Evolutionary conservation across 2,888 invertebrate genomes (phyloP).

Genomic region (Tenthredo livida): DNA sequence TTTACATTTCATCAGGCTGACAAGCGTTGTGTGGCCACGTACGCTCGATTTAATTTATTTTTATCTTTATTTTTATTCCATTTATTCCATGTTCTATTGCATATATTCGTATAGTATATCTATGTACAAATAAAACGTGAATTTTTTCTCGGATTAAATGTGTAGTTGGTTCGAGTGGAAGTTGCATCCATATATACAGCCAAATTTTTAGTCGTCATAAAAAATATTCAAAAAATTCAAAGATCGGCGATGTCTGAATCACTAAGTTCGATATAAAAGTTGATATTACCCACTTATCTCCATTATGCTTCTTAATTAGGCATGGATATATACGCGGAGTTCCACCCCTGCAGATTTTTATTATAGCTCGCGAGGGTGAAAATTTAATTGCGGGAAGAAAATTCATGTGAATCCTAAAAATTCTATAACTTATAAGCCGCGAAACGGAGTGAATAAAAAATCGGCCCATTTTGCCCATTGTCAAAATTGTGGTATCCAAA

Average conservation of each 20-base stretch:
- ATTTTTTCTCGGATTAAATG: background rate
- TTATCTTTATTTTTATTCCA: background rate
- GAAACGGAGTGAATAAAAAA: background rate
- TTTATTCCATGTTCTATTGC: conserved; percentile 21
- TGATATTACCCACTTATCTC: background rate
- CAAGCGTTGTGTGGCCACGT: conserved; percentile 36
- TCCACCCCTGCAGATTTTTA: background rate
- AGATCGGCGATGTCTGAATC: background rate
- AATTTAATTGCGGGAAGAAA: background rate
- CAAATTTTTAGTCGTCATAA: background rate
- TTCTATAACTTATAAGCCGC: background rate
- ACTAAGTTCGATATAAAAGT: background rate
- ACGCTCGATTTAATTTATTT: conserved; percentile 40
- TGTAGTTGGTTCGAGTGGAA: background rate
- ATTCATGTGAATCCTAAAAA: background rate
- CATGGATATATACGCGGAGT: background rate
- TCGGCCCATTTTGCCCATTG: too few relatives aligned
- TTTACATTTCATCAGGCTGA: conserved; percentile 50
- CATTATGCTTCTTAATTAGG: background rate
- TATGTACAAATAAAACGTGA: background rate
- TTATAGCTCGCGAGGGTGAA: background rate
- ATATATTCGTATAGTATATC: background rate
- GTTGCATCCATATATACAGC: background rate
- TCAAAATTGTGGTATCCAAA: too few relatives aligned
- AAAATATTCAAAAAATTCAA: background rate